Conservation (phyloP, 2,113 vertebrate species). For the Nyctereutes procyonoides region DNA sequence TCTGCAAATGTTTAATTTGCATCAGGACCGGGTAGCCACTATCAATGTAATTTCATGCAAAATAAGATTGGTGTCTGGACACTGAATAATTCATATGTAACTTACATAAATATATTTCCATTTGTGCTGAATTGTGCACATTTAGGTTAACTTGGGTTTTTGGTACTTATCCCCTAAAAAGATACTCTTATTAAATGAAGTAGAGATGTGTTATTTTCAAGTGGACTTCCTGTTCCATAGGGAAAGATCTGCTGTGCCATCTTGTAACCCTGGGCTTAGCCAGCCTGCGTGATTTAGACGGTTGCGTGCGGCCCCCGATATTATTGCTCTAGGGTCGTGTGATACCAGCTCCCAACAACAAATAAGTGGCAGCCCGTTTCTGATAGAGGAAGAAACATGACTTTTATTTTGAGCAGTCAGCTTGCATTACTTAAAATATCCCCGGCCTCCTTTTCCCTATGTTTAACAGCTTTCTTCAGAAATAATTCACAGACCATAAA, state of each 20-base stretch:
- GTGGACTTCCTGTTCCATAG: slow-evolving; percentile 23
- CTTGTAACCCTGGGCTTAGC: background rate
- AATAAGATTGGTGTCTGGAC: slow-evolving; percentile 85
- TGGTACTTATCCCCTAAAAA: slow-evolving; percentile 71
- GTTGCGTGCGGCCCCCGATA: background rate
- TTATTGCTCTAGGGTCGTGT: accelerated
- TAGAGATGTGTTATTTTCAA: slow-evolving; percentile 21
- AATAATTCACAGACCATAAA: background rate
- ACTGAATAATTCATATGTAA: slow-evolving; percentile 84
- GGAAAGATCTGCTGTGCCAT: slow-evolving; percentile 30
- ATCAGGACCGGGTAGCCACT: slow-evolving; percentile 69
- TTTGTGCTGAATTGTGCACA: slow-evolving; percentile 79
- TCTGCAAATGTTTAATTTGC: slow-evolving; percentile 62
- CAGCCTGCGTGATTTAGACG: background rate
- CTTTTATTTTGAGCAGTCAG: background rate
- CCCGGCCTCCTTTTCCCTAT: background rate
- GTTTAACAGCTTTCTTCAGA: background rate
- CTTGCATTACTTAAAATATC: background rate
- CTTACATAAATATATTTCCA: slow-evolving; percentile 84
- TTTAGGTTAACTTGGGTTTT: slow-evolving; percentile 74
- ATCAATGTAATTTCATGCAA: slow-evolving; percentile 80
- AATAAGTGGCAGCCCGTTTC: background rate
- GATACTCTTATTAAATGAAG: slow-evolving; percentile 66
- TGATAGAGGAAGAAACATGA: background rate
- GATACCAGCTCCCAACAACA: background rate